A percentile compares a stretch with the other conserved stretches of the same genome.
Evolutionary conservation across 2,113 vertebrate species (phyloP).

Genomic region (Vombatus ursinus): DNA sequence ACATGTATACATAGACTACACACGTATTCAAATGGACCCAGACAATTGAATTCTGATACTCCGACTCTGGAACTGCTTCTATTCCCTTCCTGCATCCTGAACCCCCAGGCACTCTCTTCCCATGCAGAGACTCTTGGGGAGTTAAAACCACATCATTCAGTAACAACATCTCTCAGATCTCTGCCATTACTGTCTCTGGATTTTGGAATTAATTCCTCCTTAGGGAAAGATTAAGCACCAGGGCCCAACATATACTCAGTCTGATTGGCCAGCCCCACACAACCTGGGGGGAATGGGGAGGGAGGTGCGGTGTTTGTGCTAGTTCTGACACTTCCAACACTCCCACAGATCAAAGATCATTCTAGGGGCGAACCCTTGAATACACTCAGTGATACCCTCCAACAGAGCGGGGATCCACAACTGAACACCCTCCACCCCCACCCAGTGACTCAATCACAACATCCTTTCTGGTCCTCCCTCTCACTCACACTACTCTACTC

Average conservation of each 20-base stretch:
- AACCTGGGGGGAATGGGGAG: background rate
- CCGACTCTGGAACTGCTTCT: background rate
- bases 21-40: background rate
- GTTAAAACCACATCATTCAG: background rate
- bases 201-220: background rate
- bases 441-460: background rate
- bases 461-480: background rate
- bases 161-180: background rate
- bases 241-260: background rate
- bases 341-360: background rate
- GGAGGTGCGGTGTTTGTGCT: background rate
- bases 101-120: background rate
- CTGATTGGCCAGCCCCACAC: background rate
- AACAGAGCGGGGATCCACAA: background rate
- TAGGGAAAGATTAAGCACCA: background rate
- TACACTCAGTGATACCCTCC: background rate
- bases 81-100: background rate
- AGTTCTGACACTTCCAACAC: background rate
- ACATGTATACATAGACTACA: fast-evolving
- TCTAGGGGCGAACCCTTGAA: background rate
- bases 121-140: background rate
- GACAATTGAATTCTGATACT: background rate
- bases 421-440: background rate
- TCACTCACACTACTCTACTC: background rate
- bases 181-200: background rate